Evolutionary conservation across 1,140 invertebrate genomes (phyloP), one percentile per base, ranked within the genome.

Genomic region (Nasonia vitripennis): DNA sequence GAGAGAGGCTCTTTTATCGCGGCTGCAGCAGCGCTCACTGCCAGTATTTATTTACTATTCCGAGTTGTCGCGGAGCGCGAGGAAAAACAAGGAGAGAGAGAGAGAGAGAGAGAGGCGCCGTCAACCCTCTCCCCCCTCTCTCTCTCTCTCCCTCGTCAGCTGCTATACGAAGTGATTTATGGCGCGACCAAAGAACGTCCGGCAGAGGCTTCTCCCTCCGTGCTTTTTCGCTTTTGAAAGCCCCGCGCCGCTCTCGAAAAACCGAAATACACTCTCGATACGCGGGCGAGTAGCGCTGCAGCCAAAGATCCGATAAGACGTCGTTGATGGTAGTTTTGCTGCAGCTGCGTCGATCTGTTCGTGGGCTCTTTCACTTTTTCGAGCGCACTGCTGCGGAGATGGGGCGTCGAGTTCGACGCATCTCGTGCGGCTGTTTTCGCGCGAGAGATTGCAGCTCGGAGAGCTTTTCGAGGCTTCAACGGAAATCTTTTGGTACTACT

Each of bases 41-140:
- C 67, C 20, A 9, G 70, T 83, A 78, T 86, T 86, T 86, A 83
- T 86, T 86, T 80, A 83, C 86, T 84, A 80, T 84, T 86, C 45
- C 75, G n/a, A 79, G 45, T 27, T 27, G 23, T 14, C 5, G 9
- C 34, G 34, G 34, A 77, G 70, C 78, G 0, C 17, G 37, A 78
- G 45, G 79, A 41, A 78, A 78, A 78, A 55, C 55, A 82, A 82
- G 41, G 51, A 51, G 62, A 75, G 20, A 14, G 48, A n/a, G n/a
- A 70, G 14, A 37, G 78, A 20, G n/a, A 2, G 45, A 37, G 23
- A 48, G 62, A 48, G 27, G 41, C 2, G 17, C 34, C 73, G 73
- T 81, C 62, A 48, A 68, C 55, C 37, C 79, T 27, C 27, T 27
- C 12, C 68, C 62, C 67, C 68, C 31, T 71, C 23, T 75, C 84